These are phyloP conservation scores for Pseudochromis fuscus DNA, from an alignment of 2,797 vertebrate species.

Conservation along the genomic window DNA sequence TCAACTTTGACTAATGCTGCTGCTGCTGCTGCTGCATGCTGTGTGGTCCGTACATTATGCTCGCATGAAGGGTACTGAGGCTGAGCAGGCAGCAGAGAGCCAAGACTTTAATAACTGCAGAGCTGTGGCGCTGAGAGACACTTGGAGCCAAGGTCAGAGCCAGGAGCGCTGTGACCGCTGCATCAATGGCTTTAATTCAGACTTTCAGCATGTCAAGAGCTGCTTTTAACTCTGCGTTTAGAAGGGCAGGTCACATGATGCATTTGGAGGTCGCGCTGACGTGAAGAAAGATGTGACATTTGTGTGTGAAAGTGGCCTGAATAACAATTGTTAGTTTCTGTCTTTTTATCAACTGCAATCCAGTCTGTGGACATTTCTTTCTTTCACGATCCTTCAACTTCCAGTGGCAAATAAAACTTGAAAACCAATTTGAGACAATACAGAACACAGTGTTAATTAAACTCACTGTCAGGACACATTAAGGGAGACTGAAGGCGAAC, in stretches of 20 bases:
- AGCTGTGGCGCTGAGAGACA: constrained; percentile 44
- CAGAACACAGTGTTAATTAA: not conserved
- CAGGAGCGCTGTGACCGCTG: constrained; percentile 26
- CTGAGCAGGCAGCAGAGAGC: constrained; percentile 38
- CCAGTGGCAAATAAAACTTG: not conserved
- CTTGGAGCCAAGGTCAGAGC: constrained; percentile 62
- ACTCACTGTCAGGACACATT: constrained; percentile 13
- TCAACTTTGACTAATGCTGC: constrained; percentile 8
- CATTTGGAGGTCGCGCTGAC: constrained; percentile 16
- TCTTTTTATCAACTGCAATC: too few relatives aligned
- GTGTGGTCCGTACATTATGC: constrained; percentile 26
- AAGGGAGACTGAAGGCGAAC: constrained; percentile 2
- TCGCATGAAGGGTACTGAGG: constrained; percentile 39
- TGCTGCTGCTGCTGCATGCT: not conserved
- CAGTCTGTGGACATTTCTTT: too few relatives aligned
- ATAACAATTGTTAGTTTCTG: constrained; percentile 3
- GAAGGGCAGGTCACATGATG: not conserved
- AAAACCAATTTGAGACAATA: not conserved
- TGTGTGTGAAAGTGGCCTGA: not conserved
- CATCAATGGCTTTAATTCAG: constrained; percentile 37
- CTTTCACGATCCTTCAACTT: not conserved
- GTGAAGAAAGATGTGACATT: constrained; percentile 11
- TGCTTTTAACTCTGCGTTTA: constrained; percentile 15
- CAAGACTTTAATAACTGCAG: constrained; percentile 44
- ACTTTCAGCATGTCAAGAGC: constrained; percentile 28